Evolutionary conservation across 2,888 invertebrate genomes (phyloP), one percentile per base, ranked within the genome.

Genomic region (Cantharis lateralis): DNA sequence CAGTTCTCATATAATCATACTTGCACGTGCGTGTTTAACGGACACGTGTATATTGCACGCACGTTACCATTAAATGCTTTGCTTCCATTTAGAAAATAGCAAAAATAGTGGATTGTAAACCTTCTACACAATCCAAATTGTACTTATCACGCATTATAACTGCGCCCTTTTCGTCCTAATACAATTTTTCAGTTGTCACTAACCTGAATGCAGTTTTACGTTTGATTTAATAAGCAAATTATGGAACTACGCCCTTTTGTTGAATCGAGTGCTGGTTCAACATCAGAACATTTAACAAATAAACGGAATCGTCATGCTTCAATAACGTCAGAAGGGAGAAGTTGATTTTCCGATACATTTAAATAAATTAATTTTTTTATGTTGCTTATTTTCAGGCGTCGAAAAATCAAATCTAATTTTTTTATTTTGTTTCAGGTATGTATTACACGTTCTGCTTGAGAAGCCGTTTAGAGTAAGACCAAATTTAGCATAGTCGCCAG

Each of bases 1-100:
- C 71, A 48, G 63, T 74, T 70, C 74, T 72, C 71, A 72, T 70
- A 68, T 77, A 77, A 79, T 77, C 71, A 71, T 76, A 78, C 73
- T 70, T 80, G 79, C 81, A 81, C 81, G 81, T 81, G 80, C 81
- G 80, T 81, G 80, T 79, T 78, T 72, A 77, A 79, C 78, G 74
- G 71, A 76, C 81, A 79, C 81, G 81, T 80, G 78, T 71, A 76
- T 75, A 71, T 71, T 70, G 78, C 78, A 76, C 75, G 78, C 78
- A 76, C 74, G 73, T 63, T 32, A 71, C 71, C 72, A 72, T 70
- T 78, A 78, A 75, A 71, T 69, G 62, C 68, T 69, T 70, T 48
- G 16, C n/a, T 74, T 77, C 71, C 48, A 15, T 64, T n/a, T 70
- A 71, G 62, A 72, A 68, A 70, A 75, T 71, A 74, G 74, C 74